Conservation (phyloP, 2,888 invertebrate genomes). For the Bellardia bayeri region DNA sequence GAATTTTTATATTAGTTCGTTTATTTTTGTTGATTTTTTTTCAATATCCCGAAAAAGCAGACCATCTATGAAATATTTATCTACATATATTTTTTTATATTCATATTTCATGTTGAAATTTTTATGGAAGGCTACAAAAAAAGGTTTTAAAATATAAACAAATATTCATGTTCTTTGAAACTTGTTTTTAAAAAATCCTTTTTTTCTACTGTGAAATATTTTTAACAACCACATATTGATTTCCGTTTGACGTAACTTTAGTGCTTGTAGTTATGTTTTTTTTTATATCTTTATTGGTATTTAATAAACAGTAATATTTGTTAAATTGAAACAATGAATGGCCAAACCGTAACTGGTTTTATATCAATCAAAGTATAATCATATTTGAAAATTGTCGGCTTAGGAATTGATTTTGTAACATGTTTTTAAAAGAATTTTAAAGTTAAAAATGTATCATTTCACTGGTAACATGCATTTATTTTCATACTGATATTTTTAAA, state of each 20-base stretch:
- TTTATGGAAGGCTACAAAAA: slow-evolving; percentile 32
- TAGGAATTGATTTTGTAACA: neutral
- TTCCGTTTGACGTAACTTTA: slow-evolving; percentile 69
- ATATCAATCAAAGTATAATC: neutral
- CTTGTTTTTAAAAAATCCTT: slow-evolving; percentile 24
- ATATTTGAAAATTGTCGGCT: neutral
- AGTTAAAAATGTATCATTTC: no score
- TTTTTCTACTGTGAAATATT: slow-evolving; percentile 39
- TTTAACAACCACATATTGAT: slow-evolving; percentile 68
- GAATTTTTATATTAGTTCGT: slow-evolving; percentile 69
- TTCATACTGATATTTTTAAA: no score
- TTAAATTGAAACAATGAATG: slow-evolving; percentile 56
- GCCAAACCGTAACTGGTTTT: slow-evolving; percentile 34
- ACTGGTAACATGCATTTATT: no score
- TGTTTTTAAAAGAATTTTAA: neutral
- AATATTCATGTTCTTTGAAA: slow-evolving; percentile 51
- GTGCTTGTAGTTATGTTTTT: slow-evolving; percentile 1
- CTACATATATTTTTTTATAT: slow-evolving; percentile 21
- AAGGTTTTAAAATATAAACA: slow-evolving; percentile 31
- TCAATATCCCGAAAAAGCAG: slow-evolving; percentile 16
- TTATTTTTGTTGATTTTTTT: slow-evolving; percentile 29
- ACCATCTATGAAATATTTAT: slow-evolving; percentile 52
- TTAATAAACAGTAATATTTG: slow-evolving; percentile 64
- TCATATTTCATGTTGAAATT: slow-evolving; percentile 50
- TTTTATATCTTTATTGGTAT: slow-evolving; percentile 44